Evolutionary conservation across 2,797 vertebrate species (phyloP).

Genomic region (Muscicapa comitata): DNA sequence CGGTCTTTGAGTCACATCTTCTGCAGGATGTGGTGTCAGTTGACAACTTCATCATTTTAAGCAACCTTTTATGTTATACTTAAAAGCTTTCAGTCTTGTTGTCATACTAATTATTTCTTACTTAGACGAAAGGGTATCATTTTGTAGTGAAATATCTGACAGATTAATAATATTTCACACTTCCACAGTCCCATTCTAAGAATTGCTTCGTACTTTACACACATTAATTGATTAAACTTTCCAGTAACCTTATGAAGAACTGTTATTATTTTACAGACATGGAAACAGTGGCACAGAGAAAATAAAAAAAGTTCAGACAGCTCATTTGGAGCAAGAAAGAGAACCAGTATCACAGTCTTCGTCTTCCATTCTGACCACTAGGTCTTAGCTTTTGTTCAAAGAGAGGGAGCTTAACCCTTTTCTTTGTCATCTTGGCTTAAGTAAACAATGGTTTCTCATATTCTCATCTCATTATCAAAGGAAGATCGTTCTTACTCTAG

Average conservation of each 20-base stretch:
- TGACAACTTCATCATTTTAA: background rate
- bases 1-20: background rate
- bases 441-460: background rate
- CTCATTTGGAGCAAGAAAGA: background rate
- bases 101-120: constrained; percentile 25
- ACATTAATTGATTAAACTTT: constrained; percentile 26
- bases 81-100: constrained; percentile 28
- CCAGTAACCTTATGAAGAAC: background rate
- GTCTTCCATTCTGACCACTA: background rate
- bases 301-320: background rate
- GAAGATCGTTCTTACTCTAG: background rate
- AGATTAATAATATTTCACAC: constrained; percentile 16
- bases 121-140: constrained; percentile 18
- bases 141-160: constrained; percentile 4
- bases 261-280: background rate
- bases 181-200: background rate
- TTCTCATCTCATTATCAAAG: background rate
- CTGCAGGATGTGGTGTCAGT: background rate
- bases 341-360: background rate
- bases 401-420: background rate
- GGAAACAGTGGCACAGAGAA: background rate
- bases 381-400: background rate
- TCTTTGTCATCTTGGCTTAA: background rate
- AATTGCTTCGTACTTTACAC: background rate
- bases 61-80: background rate